Percentiles rank a stretch among this genome's conserved stretches.
Conservation (phyloP, 2,888 invertebrate species). For the Rhagophthalmus giganteus region DNA sequence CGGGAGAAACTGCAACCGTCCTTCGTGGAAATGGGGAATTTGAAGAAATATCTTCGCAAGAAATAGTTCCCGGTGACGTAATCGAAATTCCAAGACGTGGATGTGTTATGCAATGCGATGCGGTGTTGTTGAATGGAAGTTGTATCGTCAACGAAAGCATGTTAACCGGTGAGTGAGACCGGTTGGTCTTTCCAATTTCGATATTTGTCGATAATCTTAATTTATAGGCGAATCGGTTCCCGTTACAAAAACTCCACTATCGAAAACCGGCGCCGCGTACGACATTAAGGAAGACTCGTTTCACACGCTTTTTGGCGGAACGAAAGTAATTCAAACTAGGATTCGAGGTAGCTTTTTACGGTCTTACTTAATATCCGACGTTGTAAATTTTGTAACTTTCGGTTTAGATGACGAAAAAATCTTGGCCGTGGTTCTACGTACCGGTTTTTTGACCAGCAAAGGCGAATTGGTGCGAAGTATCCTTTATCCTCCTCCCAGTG, state of each 20-base stretch:
- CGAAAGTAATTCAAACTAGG: conserved; percentile 85
- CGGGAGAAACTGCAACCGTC: conserved; percentile 69
- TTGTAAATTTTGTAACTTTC: too few relatives aligned
- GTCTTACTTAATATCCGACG: neutral
- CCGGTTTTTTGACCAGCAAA: conserved; percentile 90
- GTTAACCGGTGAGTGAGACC: conserved; percentile 74
- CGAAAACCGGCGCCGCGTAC: conserved; percentile 68
- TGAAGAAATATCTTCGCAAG: conserved; percentile 68
- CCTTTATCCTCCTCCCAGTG: conserved; percentile 92
- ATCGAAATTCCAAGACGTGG: conserved; percentile 81
- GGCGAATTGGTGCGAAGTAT: conserved; percentile 86
- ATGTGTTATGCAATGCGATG: conserved; percentile 90
- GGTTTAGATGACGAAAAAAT: conserved; percentile 39
- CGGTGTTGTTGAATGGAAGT: conserved; percentile 80
- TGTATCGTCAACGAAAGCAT: conserved; percentile 95
- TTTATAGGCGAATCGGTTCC: conserved; percentile 86
- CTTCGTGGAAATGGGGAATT: conserved; percentile 57
- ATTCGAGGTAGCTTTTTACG: conserved; percentile 66
- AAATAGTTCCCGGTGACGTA: conserved; percentile 87
- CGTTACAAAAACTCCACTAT: conserved; percentile 88
- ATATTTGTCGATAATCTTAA: too few relatives aligned
- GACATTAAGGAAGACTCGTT: conserved; percentile 82
- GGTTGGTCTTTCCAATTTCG: conserved; percentile 7
- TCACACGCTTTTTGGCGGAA: conserved; percentile 89
- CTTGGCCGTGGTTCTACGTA: conserved; percentile 75